These are phyloP conservation scores for Echinometra lucunter DNA, from an alignment of 53 echinoderm and acorn worm genomes.

Conservation along the genomic window DNA sequence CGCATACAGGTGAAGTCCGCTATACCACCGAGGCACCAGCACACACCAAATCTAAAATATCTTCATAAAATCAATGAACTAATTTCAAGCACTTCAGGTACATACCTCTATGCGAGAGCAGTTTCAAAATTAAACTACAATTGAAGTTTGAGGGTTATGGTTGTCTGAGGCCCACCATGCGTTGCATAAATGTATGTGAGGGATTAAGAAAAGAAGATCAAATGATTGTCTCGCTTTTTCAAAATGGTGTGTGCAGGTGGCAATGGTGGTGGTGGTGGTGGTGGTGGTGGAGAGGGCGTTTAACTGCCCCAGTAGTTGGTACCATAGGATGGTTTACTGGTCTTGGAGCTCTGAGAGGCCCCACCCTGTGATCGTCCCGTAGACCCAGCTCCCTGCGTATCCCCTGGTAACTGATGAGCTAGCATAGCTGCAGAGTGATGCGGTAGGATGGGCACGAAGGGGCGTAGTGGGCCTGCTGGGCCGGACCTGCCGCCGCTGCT, in stretches of 20 bases:
- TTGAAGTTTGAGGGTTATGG: background rate
- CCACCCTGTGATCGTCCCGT: conserved; percentile 89
- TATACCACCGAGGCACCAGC: background rate
- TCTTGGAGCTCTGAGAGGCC: conserved; percentile 80
- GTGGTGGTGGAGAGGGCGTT: background rate
- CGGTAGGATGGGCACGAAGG: conserved; percentile 92
- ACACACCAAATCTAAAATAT: background rate
- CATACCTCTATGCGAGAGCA: background rate
- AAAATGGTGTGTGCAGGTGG: conserved; percentile 9
- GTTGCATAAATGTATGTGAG: background rate
- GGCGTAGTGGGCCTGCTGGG: conserved; percentile 74
- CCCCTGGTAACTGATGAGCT: conserved; percentile 94
- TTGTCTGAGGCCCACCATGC: background rate
- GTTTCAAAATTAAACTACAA: background rate
- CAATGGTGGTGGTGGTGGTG: background rate
- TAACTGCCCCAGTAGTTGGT: conserved; percentile 89
- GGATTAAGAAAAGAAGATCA: background rate
- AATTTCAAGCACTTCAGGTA: background rate
- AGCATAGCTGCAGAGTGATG: conserved; percentile 84
- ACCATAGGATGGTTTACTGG: conserved; percentile 79
- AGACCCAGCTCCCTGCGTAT: conserved; percentile 83
- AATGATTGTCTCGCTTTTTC: background rate
- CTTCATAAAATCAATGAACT: conserved; percentile 4
- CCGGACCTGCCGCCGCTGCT: conserved; percentile 66
- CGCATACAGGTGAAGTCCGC: background rate